Percentiles rank a stretch among this genome's conserved stretches.
Evolutionary conservation across 64 coral and sea anemone genomes (phyloP).

Genomic region (Anthopleura sola): DNA sequence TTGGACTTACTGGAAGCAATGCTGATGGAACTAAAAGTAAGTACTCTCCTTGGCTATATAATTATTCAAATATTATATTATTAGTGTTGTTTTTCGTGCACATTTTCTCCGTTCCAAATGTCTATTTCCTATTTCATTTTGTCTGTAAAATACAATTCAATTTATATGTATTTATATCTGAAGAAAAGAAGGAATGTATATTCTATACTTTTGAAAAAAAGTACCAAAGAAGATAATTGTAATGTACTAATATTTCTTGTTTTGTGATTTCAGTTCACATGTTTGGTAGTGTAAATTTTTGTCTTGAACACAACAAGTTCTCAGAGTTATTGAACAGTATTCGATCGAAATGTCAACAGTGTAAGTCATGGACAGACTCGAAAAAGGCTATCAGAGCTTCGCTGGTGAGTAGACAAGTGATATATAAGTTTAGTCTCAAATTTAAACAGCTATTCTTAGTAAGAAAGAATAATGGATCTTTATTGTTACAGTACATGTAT

Average conservation of each 20-base stretch:
- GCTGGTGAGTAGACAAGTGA: slow-evolving; percentile 61
- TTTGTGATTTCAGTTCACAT: slow-evolving; percentile 61
- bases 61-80: background rate
- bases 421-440: no score
- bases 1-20: slow-evolving; percentile 60
- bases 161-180: no score
- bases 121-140: background rate
- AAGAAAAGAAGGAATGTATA: no score
- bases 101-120: background rate
- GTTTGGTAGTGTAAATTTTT: slow-evolving; percentile 86
- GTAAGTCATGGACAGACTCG: slow-evolving; percentile 73
- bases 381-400: slow-evolving; percentile 69
- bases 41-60: background rate
- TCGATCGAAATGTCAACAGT: slow-evolving; percentile 65
- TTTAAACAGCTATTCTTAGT: no score
- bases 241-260: background rate
- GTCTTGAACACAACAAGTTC: slow-evolving; percentile 89
- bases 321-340: slow-evolving; percentile 79
- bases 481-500: no score
- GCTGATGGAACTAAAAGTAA: slow-evolving; percentile 85
- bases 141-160: no score
- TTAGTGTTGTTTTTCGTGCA: background rate
- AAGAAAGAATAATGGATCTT: no score
- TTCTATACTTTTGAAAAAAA: background rate
- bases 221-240: no score